Conservation (phyloP, 2,113 vertebrate species). For the Neofelis nebulosa region DNA sequence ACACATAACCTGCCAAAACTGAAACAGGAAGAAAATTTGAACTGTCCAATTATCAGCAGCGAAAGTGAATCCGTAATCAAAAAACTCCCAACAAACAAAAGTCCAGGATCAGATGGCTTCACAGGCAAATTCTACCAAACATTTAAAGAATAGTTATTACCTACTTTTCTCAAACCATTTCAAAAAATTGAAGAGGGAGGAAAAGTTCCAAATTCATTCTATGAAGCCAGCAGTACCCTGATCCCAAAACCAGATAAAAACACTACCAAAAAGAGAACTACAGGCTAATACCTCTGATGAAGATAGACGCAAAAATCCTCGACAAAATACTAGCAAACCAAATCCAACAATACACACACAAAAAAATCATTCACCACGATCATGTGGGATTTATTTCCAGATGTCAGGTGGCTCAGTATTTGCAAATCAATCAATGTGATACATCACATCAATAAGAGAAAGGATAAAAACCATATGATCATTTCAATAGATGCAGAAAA, state of each 20-base stretch:
- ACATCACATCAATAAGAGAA: background rate
- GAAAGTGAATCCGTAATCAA: background rate
- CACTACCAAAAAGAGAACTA: background rate
- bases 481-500: background rate
- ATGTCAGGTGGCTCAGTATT: background rate
- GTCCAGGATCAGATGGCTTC: background rate
- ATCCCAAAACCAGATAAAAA: background rate
- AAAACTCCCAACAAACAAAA: background rate
- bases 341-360: background rate
- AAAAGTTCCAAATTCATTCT: background rate
- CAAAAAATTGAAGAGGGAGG: background rate
- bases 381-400: background rate
- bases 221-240: background rate
- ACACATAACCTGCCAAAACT: background rate
- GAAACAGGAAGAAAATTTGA: background rate
- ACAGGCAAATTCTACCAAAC: background rate
- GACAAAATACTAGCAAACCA: background rate
- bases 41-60: background rate
- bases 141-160: background rate
- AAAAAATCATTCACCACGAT: background rate
- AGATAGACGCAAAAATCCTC: background rate
- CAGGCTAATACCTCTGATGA: background rate
- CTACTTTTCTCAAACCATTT: background rate
- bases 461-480: background rate
- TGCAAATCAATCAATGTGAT: background rate